Evolutionary conservation across 1,140 invertebrate species (phyloP).

Genomic region (Aphelinus atriplicis): DNA sequence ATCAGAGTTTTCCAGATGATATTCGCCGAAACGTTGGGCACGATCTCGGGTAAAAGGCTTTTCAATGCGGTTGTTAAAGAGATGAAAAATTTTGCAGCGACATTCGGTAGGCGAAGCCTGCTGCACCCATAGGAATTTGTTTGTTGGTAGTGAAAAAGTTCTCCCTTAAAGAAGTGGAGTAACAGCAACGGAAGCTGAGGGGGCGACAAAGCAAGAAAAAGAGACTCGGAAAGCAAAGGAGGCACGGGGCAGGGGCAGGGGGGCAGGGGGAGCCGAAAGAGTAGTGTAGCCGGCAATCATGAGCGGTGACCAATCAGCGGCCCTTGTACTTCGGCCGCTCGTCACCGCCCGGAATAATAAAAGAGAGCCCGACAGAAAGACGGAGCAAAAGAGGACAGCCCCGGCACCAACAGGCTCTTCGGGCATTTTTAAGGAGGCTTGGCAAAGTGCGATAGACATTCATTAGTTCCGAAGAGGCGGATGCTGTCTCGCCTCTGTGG

Average conservation of each 20-base stretch:
- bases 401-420: slow-evolving; percentile 8
- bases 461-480: slow-evolving; percentile 46
- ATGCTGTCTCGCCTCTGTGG: slow-evolving; percentile 5
- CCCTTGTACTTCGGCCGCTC: slow-evolving; percentile 47
- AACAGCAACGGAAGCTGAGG: slow-evolving; percentile 3
- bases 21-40: too few species aligned
- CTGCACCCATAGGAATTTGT: neutral
- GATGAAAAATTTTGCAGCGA: neutral
- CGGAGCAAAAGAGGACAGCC: slow-evolving; percentile 13
- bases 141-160: slow-evolving; percentile 8
- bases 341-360: slow-evolving; percentile 46
- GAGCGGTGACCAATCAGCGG: slow-evolving; percentile 53
- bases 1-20: too few species aligned
- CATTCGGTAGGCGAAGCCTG: neutral
- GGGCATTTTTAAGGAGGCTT: slow-evolving; percentile 52
- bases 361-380: slow-evolving; percentile 38
- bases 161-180: slow-evolving; percentile 1
- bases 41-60: neutral
- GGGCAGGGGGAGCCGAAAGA: too few species aligned
- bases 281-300: slow-evolving; percentile 48
- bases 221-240: slow-evolving; percentile 35
- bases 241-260: neutral
- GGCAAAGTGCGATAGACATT: slow-evolving; percentile 48
- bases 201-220: slow-evolving; percentile 35
- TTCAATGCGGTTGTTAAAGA: slow-evolving; percentile 7